Conservation (phyloP, 2,113 vertebrate genomes). For the Pampusana beccarii region DNA sequence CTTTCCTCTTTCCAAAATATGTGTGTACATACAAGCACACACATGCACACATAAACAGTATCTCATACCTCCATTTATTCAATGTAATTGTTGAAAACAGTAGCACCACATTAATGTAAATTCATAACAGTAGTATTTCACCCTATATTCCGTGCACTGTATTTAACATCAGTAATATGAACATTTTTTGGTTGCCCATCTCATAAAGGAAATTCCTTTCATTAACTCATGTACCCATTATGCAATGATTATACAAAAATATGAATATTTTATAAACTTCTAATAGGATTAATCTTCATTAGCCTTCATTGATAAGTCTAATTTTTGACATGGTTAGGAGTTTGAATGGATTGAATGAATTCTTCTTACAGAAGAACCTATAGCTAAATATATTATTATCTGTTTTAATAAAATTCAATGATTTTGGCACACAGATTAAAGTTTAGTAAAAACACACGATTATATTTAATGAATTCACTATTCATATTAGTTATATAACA, state of each 20-base stretch:
- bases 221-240: background rate
- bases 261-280: background rate
- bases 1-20: background rate
- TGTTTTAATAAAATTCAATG: conserved; percentile 15
- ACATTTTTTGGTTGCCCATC: background rate
- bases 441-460: background rate
- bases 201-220: background rate
- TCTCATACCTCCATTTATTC: background rate
- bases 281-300: background rate
- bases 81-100: background rate
- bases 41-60: background rate
- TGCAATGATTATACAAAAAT: background rate
- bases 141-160: background rate
- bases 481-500: conserved; percentile 26
- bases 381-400: background rate
- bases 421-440: conserved; percentile 14
- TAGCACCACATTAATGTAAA: background rate
- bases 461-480: background rate
- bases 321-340: background rate
- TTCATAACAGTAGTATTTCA: background rate
- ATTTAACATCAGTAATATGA: background rate
- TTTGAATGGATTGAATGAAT: background rate
- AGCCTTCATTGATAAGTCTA: background rate
- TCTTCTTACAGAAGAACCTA: background rate
- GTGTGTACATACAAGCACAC: background rate